Conservation (phyloP, 2,888 invertebrate genomes). For the Gortyna flavago region DNA sequence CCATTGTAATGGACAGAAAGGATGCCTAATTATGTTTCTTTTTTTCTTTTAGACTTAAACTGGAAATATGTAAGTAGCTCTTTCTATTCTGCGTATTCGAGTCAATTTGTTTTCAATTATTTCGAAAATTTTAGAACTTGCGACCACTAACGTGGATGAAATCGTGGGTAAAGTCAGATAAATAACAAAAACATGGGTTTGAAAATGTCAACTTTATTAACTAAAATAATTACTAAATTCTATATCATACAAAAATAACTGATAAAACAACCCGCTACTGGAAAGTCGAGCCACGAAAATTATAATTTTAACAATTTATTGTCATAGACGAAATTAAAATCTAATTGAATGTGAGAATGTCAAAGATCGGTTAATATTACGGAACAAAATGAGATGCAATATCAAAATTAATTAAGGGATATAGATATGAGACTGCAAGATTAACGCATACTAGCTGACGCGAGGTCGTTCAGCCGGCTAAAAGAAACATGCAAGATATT, state of each 20-base stretch:
- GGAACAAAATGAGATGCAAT: slow-evolving; percentile 48
- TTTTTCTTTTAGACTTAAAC: too few species aligned
- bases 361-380: slow-evolving; percentile 55
- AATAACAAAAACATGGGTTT: slow-evolving; percentile 60
- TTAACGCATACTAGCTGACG: slow-evolving; percentile 14
- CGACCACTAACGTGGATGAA: neutral
- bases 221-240: slow-evolving; percentile 72
- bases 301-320: slow-evolving; percentile 18
- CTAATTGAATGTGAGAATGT: slow-evolving; percentile 35
- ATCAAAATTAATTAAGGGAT: slow-evolving; percentile 36
- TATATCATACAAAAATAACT: slow-evolving; percentile 77
- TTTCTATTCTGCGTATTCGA: neutral
- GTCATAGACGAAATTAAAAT: slow-evolving; percentile 29
- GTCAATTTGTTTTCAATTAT: neutral
- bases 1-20: neutral
- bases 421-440: slow-evolving; percentile 33
- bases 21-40: too few species aligned
- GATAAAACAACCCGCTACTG: slow-evolving; percentile 71
- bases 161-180: neutral
- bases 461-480: slow-evolving; percentile 29
- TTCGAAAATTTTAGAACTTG: neutral
- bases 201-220: slow-evolving; percentile 81
- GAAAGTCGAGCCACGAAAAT: slow-evolving; percentile 35
- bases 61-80: neutral
- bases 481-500: slow-evolving; percentile 23